Percentiles rank a stretch among this genome's conserved stretches.
These are phyloP conservation scores for Actinopyga echinites DNA, from an alignment of 53 echinoderm and acorn worm species.

Conservation along the genomic window DNA sequence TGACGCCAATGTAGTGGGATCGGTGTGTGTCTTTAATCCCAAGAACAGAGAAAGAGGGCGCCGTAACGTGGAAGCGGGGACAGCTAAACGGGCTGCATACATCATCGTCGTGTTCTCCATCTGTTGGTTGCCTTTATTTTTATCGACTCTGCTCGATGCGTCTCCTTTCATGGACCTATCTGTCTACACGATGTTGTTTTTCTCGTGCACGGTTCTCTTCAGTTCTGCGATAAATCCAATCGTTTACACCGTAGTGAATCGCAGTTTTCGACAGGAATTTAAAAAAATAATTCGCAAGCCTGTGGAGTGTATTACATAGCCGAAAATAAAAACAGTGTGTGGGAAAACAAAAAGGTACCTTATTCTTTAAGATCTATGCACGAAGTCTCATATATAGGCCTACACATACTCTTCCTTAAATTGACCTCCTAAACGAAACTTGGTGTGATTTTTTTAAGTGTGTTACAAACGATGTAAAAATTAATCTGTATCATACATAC, in stretches of 20 bases:
- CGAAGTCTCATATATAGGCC: too few species aligned
- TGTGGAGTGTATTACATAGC: not conserved
- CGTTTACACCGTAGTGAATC: slow-evolving; percentile 84
- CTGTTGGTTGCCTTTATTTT: slow-evolving; percentile 84
- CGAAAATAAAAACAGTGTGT: too few species aligned
- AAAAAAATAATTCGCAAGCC: slow-evolving; percentile 56
- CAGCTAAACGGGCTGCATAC: slow-evolving; percentile 83
- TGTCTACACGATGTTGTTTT: slow-evolving; percentile 61
- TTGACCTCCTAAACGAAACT: too few species aligned
- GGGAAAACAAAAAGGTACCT: too few species aligned
- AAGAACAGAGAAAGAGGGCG: slow-evolving; percentile 66
- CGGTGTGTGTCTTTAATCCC: slow-evolving; percentile 83
- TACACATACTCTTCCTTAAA: too few species aligned
- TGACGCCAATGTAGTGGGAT: slow-evolving; percentile 62
- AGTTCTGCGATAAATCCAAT: slow-evolving; percentile 82
- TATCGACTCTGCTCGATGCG: slow-evolving; percentile 51
- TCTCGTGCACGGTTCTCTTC: slow-evolving; percentile 54
- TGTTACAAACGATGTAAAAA: too few species aligned
- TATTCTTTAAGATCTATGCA: too few species aligned
- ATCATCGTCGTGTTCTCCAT: slow-evolving; percentile 80
- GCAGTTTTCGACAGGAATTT: slow-evolving; percentile 74
- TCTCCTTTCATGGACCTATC: not conserved
- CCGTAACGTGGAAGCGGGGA: slow-evolving; percentile 74
- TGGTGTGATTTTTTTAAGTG: too few species aligned
- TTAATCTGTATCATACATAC: too few species aligned